Conservation (phyloP, 2,888 invertebrate genomes). For the Morpho achilles region DNA sequence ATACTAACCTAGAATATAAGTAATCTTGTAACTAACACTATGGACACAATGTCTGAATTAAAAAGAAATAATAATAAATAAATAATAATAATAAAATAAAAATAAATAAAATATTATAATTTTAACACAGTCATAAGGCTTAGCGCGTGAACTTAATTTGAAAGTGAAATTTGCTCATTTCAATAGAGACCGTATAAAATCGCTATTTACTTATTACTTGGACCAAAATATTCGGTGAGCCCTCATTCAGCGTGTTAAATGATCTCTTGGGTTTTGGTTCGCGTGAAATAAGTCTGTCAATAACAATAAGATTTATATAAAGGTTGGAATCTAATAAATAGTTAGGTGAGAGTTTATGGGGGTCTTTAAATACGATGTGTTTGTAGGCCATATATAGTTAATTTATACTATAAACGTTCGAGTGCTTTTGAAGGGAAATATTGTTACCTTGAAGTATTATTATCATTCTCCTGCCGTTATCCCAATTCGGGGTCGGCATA, state of each 20-base stretch:
- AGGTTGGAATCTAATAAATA: slow-evolving; percentile 17
- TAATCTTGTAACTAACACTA: no score
- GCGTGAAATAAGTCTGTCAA: slow-evolving; percentile 10
- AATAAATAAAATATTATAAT: no score
- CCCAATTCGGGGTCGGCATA: no score
- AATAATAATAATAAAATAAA: no score
- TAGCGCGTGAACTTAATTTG: no score
- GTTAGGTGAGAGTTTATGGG: slow-evolving; percentile 13
- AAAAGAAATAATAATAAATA: no score
- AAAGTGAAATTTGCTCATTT: no score
- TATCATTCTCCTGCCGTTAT: no score
- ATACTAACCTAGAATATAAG: no score
- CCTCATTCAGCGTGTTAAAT: slow-evolving; percentile 9
- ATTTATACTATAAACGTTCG: slow-evolving; percentile 4
- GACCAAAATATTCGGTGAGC: neutral
- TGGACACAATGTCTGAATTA: no score
- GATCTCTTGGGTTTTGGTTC: slow-evolving; percentile 12
- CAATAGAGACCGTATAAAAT: neutral
- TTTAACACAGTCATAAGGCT: no score
- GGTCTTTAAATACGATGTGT: slow-evolving; percentile 11
- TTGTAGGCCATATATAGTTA: slow-evolving; percentile 6
- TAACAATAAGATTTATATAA: slow-evolving; percentile 16
- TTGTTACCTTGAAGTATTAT: no score
- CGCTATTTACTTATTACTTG: neutral
- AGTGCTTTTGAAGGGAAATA: neutral